Evolutionary conservation across 2,888 invertebrate species (phyloP), one percentile per base, ranked within the genome.

Genomic region (Argyresthia goedartella): DNA sequence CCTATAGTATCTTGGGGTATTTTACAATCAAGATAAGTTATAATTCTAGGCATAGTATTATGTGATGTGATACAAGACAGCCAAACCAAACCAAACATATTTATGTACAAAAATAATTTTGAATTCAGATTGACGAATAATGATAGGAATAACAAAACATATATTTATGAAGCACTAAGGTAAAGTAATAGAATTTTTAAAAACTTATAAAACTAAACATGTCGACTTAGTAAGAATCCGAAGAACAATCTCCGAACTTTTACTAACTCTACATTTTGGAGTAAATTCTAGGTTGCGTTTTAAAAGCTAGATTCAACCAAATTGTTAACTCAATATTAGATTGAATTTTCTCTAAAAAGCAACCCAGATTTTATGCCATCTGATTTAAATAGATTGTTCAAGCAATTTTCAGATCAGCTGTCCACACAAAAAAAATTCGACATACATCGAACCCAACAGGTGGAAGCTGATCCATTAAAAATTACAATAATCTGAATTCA

Each of bases 371-470:
- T 25, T 25, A 25, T 25, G 25, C 25, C 25, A 25, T 25, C 25
- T 25, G 25, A 25, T 25, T 4, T 25, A 25, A 25, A 25, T 25
- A 25, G 25, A 25, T 25, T 25, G 3, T 25, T 25, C 25, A 25
- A 25, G 25, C 25, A 25, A 25, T 25, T 25, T 25, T 25, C 25
- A 25, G 25, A 25, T 25, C 25, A 25, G 6, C 25, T 4, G 25
- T 25, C 66, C 76, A 80, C 78, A 62, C 71, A 69, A 65, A 67
- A 65, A 56, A 68, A 69, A 71, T 85, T 84, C 78, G 73, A 74
- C 57, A 55, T 35, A 45, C 52, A 67, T 73, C 69, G 79, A 82
- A 82, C 69, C 73, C 67, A 66, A 72, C 57, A 69, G 70, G 78
- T 81, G 73, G 75, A 60, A 60, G 61, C 61, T 61, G 70, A 76